Percentiles rank a stretch among this genome's conserved stretches.
These are phyloP conservation scores for Antheraea yamamai DNA, from an alignment of 2,888 invertebrate species.

Conservation along the genomic window DNA sequence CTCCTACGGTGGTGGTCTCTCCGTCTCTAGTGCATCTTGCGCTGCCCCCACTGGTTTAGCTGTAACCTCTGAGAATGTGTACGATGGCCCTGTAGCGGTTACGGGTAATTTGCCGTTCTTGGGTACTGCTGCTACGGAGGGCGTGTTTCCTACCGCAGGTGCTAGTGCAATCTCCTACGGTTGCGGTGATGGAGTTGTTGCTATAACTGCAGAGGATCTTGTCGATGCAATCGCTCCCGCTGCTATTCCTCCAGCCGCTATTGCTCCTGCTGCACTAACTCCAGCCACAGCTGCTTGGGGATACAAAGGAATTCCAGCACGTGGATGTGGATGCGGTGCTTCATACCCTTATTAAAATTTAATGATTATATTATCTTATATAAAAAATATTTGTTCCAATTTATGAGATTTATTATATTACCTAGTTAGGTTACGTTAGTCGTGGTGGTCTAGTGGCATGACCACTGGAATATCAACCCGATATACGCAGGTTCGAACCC, in stretches of 20 bases:
- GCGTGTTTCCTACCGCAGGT: slow-evolving; percentile 40
- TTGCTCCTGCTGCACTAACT: neutral
- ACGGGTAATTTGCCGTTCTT: slow-evolving; percentile 44
- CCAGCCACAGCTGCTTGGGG: neutral
- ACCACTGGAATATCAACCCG: too few relatives aligned
- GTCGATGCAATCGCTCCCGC: slow-evolving; percentile 7
- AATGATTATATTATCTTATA: neutral
- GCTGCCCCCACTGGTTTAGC: slow-evolving; percentile 39
- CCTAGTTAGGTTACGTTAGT: too few relatives aligned
- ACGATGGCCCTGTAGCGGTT: slow-evolving; percentile 39
- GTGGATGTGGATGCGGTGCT: slow-evolving; percentile 6
- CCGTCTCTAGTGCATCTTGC: slow-evolving; percentile 36
- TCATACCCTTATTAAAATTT: neutral
- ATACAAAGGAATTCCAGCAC: slow-evolving; percentile 1
- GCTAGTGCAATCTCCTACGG: slow-evolving; percentile 37
- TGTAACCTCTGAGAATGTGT: slow-evolving; percentile 41
- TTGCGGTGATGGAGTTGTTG: slow-evolving; percentile 34
- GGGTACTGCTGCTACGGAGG: slow-evolving; percentile 41
- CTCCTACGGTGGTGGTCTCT: slow-evolving; percentile 35
- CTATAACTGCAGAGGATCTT: slow-evolving; percentile 25
- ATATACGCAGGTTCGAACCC: too few relatives aligned
- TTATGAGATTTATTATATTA: neutral
- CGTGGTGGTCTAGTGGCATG: too few relatives aligned
- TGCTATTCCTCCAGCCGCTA: neutral
- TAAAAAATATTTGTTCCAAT: neutral